Evolutionary conservation across 2,797 vertebrate genomes (phyloP), one percentile per base, ranked within the genome.

Genomic region (Graptemys geographica): DNA sequence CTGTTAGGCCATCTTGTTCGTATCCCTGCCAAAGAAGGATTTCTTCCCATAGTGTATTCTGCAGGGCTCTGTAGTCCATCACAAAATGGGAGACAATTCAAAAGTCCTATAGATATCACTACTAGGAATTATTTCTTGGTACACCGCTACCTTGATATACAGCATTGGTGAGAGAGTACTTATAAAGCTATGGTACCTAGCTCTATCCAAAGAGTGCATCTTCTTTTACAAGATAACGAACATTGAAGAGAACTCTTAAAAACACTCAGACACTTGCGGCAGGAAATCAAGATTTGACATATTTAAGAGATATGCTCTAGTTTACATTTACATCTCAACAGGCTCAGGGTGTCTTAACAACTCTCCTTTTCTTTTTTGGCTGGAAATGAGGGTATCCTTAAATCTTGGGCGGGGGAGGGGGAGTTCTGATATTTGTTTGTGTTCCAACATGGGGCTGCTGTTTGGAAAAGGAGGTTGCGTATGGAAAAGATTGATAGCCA

Each of bases 401-500:
- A 87, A 87, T 59, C 81, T 69, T 49, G 44, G 44, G 37, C 37
- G 44, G 44, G 44, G 44, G 80, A 82, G 16, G 18, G 65, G 74
- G 56, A 62, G 21, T 44, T 88, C 59, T 83, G 78, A 85, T n/a
- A 76, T 52, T 90, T 31, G 82, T 72, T 86, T 95, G 86, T 85
- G 41, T 11, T 89, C 44, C 51, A 90, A 76, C 80, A 83, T 91
- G 84, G 88, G 90, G 88, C 84, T 59, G 93, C 81, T 95, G 95
- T 95, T 93, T 59, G 87, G 82, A 82, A 94, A 95, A 90, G 81
- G 89, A 52, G 91, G 57, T 28, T 96, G 57, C 21, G 92, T 83
- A 94, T 91, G 89, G 74, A 87, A 96, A 96, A 96, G 92, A 95
- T 92, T 95, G 88, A 96, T 89, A 96, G 90, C 84, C 87, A 95